Base-by-base conservation (phyloP, 2,888 invertebrate genomes). In the Amphipyra tragopoginis region DNA sequence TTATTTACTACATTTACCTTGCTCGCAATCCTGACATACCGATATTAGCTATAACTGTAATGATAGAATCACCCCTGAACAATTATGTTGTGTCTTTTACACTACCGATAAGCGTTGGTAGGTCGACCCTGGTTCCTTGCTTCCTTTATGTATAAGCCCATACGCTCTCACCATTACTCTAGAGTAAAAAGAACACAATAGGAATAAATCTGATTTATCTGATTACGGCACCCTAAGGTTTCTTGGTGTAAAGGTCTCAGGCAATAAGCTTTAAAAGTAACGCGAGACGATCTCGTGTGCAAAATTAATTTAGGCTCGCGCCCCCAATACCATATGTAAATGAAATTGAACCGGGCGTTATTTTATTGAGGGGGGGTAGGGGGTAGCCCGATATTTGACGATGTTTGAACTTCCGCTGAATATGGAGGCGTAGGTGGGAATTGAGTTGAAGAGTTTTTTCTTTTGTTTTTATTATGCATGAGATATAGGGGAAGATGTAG, bases 281-380 rank as follows among this genome's bases (percentile, higher is more conserved):
- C 77, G 76, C 69, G 78, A 75, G 72, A 77, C 79, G 77, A 77
- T 82, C 80, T 77, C 79, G 73, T 77, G 82, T 82, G 82, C 82
- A 81, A 89, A 89, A 88, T 88, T 88, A 89, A 89, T 89, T 88
- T 86, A 82, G 77, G 79, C 73, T 42, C 81, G 68, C 78, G 70
- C 85, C 82, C 78, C 76, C 80, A 81, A 85, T 86, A 84, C 84
- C 88, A 81, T 88, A 89, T 88, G 89, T 85, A 89, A 89, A 89
- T 89, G 86, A 86, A 86, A 88, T 89, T 86, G 87, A 85, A 83
- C 81, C 75, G 72, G 73, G 79, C 79, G 81, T 77, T 82, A 81
- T 79, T 79, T 81, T 81, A 82, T 82, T 78, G 82, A 74, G 69
- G 71, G 75, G 75, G 68, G 65, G 34, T 11, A 47, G 21, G 39